Evolutionary conservation across 2,888 invertebrate species (phyloP).

Genomic region (Hydroisotoma schaefferi): DNA sequence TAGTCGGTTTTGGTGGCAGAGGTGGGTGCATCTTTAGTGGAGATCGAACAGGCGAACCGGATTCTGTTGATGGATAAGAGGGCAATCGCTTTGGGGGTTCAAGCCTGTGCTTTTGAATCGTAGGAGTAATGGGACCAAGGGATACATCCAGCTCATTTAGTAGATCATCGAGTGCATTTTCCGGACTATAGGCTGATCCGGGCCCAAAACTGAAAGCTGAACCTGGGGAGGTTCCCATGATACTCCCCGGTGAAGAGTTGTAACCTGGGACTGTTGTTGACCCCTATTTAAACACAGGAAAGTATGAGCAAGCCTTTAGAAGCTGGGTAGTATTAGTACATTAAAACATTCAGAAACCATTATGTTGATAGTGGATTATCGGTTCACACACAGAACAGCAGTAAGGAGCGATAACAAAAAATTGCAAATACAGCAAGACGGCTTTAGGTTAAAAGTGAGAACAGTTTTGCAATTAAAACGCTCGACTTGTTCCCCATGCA

Average conservation of each 20-base stretch:
- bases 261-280: conserved; percentile 42
- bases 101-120: conserved; percentile 26
- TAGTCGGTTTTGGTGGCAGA: conserved; percentile 66
- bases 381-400: conserved; percentile 10
- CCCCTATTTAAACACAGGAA: conserved; percentile 7
- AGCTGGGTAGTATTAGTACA: neutral
- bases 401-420: conserved; percentile 1
- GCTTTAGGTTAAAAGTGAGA: neutral
- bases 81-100: conserved; percentile 58
- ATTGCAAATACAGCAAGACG: neutral
- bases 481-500: conserved; percentile 13
- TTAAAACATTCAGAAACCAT: neutral
- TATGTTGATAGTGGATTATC: neutral
- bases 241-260: conserved; percentile 56
- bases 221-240: conserved; percentile 58
- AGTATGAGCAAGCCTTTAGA: neutral
- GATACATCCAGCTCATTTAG: conserved; percentile 57
- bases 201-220: conserved; percentile 57
- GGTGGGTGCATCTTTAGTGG: conserved; percentile 40
- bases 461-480: conserved; percentile 7
- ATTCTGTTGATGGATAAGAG: conserved; percentile 74
- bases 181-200: conserved; percentile 63
- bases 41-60: conserved; percentile 44
- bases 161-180: conserved; percentile 81
- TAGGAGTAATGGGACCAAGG: conserved; percentile 55